Percentiles rank a stretch among this genome's conserved stretches.
These are phyloP conservation scores for Graphium colonna DNA, from an alignment of 2,888 invertebrate species.

Conservation along the genomic window DNA sequence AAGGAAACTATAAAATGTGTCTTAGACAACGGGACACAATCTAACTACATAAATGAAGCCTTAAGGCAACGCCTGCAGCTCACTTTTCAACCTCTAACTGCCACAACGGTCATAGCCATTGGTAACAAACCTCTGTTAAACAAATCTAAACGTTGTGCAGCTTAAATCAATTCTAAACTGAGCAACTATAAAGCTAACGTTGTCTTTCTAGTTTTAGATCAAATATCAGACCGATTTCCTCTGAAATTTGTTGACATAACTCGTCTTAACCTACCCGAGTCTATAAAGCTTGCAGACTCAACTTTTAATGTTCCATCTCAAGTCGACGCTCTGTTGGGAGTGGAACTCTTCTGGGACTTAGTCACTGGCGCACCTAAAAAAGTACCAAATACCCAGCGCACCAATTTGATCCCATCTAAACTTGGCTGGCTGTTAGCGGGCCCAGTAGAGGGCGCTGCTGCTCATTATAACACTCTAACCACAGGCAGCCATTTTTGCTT, in stretches of 20 bases:
- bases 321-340: conserved; percentile 28
- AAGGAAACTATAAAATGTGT: no score
- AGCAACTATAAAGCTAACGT: conserved; percentile 11
- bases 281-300: conserved; percentile 27
- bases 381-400: background rate
- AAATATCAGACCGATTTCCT: no score
- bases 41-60: conserved; percentile 13
- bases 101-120: no score
- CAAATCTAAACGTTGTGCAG: no score
- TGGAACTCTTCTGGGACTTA: conserved; percentile 26
- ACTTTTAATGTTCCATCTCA: conserved; percentile 23
- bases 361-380: conserved; percentile 13
- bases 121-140: background rate
- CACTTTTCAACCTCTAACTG: no score
- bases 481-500: no score
- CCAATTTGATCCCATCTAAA: background rate
- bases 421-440: conserved; percentile 14
- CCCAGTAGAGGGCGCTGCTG: no score
- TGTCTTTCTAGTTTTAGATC: conserved; percentile 13
- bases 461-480: background rate
- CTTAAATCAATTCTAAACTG: no score
- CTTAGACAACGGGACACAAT: no score
- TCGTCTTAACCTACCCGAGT: conserved; percentile 24
- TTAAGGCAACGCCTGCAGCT: no score
- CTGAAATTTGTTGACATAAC: no score